A percentile compares a stretch with the other conserved stretches of the same genome.
These are phyloP conservation scores for Silurus aristotelis DNA, from an alignment of 2,797 vertebrate genomes.

Conservation along the genomic window DNA sequence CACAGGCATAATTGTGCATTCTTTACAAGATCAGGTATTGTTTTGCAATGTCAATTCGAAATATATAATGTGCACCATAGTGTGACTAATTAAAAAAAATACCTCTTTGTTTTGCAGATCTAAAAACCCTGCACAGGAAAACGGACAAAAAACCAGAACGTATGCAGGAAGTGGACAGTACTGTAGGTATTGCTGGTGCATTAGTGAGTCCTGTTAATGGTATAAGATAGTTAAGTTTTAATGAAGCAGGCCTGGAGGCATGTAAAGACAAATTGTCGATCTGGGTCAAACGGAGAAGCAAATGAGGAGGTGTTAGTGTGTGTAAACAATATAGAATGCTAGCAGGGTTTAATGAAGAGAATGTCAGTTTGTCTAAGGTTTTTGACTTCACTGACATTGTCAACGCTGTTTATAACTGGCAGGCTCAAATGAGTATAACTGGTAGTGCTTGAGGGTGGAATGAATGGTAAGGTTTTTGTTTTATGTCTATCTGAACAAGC, in stretches of 20 bases:
- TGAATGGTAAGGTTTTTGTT: neutral
- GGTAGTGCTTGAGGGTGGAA: no score
- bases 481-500: neutral
- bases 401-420: neutral
- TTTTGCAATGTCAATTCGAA: neutral
- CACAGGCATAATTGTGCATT: neutral
- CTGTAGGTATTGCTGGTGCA: neutral
- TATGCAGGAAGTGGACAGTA: neutral
- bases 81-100: neutral
- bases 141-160: neutral
- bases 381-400: neutral
- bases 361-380: neutral
- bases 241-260: neutral
- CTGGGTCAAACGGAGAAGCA: neutral
- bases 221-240: neutral
- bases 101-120: neutral
- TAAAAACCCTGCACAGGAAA: neutral
- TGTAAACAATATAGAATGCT: neutral
- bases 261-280: neutral
- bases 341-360: neutral
- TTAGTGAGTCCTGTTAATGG: neutral
- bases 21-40: neutral
- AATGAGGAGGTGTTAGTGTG: neutral
- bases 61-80: neutral
- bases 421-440: neutral